These are phyloP conservation scores for Chloroclystis v-ata DNA, from an alignment of 2,888 invertebrate species.

Conservation along the genomic window DNA sequence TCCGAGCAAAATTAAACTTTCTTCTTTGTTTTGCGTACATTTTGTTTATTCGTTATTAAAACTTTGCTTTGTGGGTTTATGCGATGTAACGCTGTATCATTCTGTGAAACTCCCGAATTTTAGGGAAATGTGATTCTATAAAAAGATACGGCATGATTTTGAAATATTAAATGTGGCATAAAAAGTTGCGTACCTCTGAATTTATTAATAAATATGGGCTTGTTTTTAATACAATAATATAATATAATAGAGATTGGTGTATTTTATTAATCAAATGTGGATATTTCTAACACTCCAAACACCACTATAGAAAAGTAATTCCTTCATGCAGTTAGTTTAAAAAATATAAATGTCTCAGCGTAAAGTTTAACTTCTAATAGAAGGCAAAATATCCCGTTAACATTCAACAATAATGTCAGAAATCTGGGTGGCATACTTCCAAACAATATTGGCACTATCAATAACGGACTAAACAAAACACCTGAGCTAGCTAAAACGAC, in stretches of 20 bases:
- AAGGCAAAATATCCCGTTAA: neutral
- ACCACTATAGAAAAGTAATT: too few relatives aligned
- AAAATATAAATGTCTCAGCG: too few relatives aligned
- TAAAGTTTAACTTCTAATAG: neutral
- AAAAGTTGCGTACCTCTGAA: too few relatives aligned
- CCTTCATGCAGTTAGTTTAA: too few relatives aligned
- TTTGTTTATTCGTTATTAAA: slow-evolving; percentile 48
- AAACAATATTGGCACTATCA: slow-evolving; percentile 17
- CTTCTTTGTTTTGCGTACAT: slow-evolving; percentile 50
- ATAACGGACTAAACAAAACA: slow-evolving; percentile 22
- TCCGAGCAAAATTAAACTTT: slow-evolving; percentile 51
- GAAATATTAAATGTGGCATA: too few relatives aligned
- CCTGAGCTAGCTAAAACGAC: slow-evolving; percentile 14
- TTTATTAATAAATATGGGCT: too few relatives aligned
- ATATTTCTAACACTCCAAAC: too few relatives aligned
- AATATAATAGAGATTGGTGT: too few relatives aligned
- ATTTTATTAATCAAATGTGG: too few relatives aligned
- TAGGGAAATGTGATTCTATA: neutral
- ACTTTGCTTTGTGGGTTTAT: slow-evolving; percentile 37
- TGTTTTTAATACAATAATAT: too few relatives aligned
- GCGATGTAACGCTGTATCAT: slow-evolving; percentile 19
- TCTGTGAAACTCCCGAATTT: slow-evolving; percentile 1
- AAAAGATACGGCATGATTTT: neutral
- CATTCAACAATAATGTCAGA: neutral
- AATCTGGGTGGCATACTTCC: slow-evolving; percentile 21